Evolutionary conservation across 2,888 invertebrate species (phyloP).

Genomic region (Salticus scenicus): DNA sequence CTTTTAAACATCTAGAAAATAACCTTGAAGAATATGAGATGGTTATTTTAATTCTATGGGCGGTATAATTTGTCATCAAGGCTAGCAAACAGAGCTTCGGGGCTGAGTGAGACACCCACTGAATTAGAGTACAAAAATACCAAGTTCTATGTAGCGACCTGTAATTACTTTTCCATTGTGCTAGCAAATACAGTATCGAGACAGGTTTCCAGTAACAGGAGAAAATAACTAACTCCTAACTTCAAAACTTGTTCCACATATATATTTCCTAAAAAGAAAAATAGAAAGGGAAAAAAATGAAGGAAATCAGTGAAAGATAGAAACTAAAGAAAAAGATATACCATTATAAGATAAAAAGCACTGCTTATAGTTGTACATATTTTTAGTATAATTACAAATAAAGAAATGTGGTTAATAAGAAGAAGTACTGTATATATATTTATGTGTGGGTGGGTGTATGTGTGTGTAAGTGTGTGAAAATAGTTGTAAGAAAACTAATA

Average conservation of each 20-base stretch:
- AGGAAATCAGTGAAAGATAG: too few species aligned
- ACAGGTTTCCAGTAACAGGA: not conserved
- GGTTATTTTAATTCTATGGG: conserved; percentile 14
- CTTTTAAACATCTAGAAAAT: conserved; percentile 19
- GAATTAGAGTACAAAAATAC: conserved; percentile 1
- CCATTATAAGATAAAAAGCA: too few species aligned
- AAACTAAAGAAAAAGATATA: too few species aligned
- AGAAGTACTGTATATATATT: too few species aligned
- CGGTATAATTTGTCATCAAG: conserved; percentile 38
- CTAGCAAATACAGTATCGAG: not conserved
- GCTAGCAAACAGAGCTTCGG: not conserved
- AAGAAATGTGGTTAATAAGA: too few species aligned
- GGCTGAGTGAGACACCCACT: not conserved
- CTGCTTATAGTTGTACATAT: too few species aligned
- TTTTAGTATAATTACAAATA: too few species aligned
- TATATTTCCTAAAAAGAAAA: too few species aligned
- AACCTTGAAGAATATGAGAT: not conserved
- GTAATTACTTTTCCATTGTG: conserved; percentile 19
- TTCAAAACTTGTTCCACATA: not conserved
- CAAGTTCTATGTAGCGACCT: not conserved
- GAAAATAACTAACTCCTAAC: not conserved
- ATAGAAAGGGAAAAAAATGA: too few species aligned
- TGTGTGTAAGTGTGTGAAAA: too few species aligned
- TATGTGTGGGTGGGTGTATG: too few species aligned
- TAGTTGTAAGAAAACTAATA: too few species aligned